Base-by-base conservation (phyloP, 2,797 vertebrate species). In the Gobio occitaniae region DNA sequence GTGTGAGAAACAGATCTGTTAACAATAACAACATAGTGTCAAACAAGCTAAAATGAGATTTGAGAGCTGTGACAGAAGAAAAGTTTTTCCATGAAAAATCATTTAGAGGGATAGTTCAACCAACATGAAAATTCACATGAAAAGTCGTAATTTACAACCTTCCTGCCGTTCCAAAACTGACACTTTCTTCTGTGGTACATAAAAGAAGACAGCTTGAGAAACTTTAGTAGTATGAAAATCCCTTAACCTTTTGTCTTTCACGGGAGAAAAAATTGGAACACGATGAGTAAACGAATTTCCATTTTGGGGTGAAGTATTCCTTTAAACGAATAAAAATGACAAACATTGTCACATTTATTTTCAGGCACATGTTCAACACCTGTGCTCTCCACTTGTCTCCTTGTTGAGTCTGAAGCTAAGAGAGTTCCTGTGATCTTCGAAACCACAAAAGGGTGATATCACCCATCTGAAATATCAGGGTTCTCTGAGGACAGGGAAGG, bases 401-500 rank as follows among this genome's bases (percentile, higher is more conserved):
- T 61, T 44, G 38, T 61, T 78, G 41, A 12, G 12, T 61, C 36
- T 44, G 38, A 61, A 61, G 54, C 41, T 61, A 44, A 44, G 29
- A 75, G 4, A 25, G 21, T 81, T 69, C 9, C 48, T 70, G 38
- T 71, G 25, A 71, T 59, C 54, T 78, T 78, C 36, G 38, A 21
- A 41, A 82, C 25, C 69, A 48, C 52, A 47, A 12, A 48, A 19
- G 52, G 48, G 29, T 80, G 61, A 56, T 25, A 70, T 56, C 38
- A 68, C 25, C 52, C 6, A 25, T 80, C 50, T 56, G 38, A 75
- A 54, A 80, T 75, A 48, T 50, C 59, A 79, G 77, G 77, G n/a
- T 65, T 21, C 65, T 70, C 50, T 25, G 54, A 63, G 32, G 15
- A 50, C 36, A 78, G 41, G 10, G 9, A 41, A 50, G 25, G 25